Conservation (phyloP, 2,797 vertebrate genomes). For the Iguana delicatissima region DNA sequence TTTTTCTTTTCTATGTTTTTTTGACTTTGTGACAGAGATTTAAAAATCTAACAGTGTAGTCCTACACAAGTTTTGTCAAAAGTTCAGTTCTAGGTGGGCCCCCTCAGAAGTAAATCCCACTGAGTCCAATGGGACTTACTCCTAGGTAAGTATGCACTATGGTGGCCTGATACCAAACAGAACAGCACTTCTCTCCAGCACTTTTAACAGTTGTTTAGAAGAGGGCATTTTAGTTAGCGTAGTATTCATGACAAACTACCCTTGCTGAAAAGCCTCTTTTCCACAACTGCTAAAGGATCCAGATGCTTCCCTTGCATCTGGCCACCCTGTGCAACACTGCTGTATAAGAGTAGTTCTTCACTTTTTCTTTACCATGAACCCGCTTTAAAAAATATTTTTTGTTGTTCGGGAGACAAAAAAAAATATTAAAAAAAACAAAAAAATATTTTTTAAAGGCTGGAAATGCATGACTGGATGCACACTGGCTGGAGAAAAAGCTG, state of each 20-base stretch:
- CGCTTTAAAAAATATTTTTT: too few species aligned
- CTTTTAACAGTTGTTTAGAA: neutral
- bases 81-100: neutral
- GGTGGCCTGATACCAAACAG: neutral
- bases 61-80: neutral
- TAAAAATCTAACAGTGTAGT: neutral
- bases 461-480: too few species aligned
- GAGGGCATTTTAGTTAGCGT: neutral
- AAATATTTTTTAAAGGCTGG: too few species aligned
- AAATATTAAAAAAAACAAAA: too few species aligned
- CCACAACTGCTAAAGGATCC: neutral
- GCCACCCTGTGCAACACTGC: neutral
- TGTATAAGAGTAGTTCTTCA: too few species aligned
- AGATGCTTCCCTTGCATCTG: neutral
- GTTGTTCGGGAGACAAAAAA: too few species aligned
- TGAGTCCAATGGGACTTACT: neutral
- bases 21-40: neutral
- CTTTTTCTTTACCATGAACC: too few species aligned
- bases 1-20: neutral
- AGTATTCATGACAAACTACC: neutral
- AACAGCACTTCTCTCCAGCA: neutral
- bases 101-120: neutral
- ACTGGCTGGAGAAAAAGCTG: too few species aligned
- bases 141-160: neutral
- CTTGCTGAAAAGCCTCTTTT: neutral